Percentiles rank a stretch among this genome's conserved stretches.
Evolutionary conservation across 2,888 invertebrate species (phyloP).

Genomic region (Drosophila antonietae): DNA sequence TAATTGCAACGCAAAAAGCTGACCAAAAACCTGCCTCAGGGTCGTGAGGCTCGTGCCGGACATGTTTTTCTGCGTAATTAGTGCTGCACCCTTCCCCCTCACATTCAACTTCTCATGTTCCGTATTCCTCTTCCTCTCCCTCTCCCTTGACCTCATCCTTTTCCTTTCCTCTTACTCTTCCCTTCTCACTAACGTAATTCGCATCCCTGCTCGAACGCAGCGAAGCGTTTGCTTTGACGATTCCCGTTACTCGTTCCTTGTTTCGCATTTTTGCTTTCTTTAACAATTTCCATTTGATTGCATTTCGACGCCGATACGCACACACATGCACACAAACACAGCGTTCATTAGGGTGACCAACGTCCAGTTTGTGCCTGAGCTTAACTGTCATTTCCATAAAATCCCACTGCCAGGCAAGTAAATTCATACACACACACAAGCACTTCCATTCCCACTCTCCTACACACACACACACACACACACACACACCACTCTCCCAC

Average conservation of each 20-base stretch:
- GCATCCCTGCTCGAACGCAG: slow-evolving; percentile 31
- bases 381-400: slow-evolving; percentile 77
- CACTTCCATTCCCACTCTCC: slow-evolving; percentile 4
- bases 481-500: slow-evolving; percentile 6
- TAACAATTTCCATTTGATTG: slow-evolving; percentile 78
- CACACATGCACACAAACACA: slow-evolving; percentile 16
- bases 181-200: slow-evolving; percentile 1
- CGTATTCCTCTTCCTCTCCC: neutral
- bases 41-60: slow-evolving; percentile 31
- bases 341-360: slow-evolving; percentile 71
- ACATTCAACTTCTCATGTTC: neutral
- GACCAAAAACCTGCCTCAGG: slow-evolving; percentile 24
- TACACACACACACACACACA: neutral
- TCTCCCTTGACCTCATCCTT: neutral
- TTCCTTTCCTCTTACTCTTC: slow-evolving; percentile 10
- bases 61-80: slow-evolving; percentile 75
- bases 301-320: slow-evolving; percentile 58
- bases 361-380: slow-evolving; percentile 54
- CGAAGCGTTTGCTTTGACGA: slow-evolving; percentile 48
- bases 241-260: slow-evolving; percentile 25
- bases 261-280: slow-evolving; percentile 59
- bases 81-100: slow-evolving; percentile 47
- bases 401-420: slow-evolving; percentile 17
- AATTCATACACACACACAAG: neutral
- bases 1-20: slow-evolving; percentile 56